Percentiles rank a stretch among this genome's conserved stretches.
Conservation (phyloP, 1,140 invertebrate genomes). For the Periplaneta americana region DNA sequence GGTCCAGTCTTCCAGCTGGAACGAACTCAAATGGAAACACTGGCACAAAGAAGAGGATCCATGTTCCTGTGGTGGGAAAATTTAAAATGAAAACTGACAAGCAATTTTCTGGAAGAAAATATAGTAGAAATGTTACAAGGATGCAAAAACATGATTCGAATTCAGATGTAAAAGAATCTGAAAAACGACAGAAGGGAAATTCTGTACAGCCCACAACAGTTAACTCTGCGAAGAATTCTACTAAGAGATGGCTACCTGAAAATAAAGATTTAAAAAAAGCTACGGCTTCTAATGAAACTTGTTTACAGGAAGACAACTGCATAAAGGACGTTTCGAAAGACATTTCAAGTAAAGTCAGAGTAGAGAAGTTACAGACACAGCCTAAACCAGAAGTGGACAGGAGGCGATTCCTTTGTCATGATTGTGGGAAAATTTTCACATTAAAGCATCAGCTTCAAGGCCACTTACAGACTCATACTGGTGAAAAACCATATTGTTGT, state of each 20-base stretch:
- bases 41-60: neutral
- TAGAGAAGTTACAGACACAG: neutral
- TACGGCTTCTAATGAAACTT: neutral
- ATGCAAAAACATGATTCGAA: neutral
- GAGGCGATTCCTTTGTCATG: slow-evolving; percentile 51
- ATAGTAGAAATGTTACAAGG: neutral
- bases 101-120: neutral
- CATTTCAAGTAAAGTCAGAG: neutral
- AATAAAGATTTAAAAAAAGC: too few relatives aligned
- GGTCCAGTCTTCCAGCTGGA: neutral
- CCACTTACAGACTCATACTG: neutral
- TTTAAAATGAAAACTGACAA: neutral
- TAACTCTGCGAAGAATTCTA: neutral
- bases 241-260: neutral
- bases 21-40: neutral
- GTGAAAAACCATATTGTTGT: slow-evolving; percentile 23
- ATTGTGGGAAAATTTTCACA: slow-evolving; percentile 49
- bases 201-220: neutral
- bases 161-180: neutral
- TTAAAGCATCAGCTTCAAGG: neutral
- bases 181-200: neutral
- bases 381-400: slow-evolving; percentile 61
- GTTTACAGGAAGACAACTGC: neutral
- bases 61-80: neutral
- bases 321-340: neutral